phyloP scores from a whole-genome alignment of 2,113 vertebrate species.

The Phylloscopus trochiloides region DNA sequence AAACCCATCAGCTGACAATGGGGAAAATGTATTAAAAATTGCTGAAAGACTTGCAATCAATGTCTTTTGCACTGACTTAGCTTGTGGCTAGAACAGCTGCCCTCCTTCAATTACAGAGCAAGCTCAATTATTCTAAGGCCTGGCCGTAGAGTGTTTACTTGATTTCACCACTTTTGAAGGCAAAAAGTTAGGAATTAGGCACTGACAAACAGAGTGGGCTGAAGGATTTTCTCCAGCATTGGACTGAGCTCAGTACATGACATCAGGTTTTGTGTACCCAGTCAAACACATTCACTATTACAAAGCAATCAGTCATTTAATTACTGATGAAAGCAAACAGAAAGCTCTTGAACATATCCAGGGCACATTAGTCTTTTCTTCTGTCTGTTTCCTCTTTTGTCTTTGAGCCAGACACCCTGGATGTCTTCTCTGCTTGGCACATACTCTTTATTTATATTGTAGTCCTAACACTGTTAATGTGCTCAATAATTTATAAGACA shows the following conservation, averaged over 20 bases:
- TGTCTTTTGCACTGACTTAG: not conserved
- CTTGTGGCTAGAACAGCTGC: not conserved
- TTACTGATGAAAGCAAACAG: conserved; percentile 6
- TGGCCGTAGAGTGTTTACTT: not conserved
- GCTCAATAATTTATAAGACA: conserved; percentile 73
- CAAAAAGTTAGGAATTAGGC: not conserved
- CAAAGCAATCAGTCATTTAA: conserved; percentile 30
- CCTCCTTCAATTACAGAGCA: not conserved
- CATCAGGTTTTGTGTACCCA: not conserved
- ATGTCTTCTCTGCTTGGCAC: conserved; percentile 9
- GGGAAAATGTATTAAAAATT: not conserved
- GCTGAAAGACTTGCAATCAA: not conserved
- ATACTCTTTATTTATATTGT: conserved; percentile 42
- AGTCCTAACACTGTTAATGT: conserved; percentile 65
- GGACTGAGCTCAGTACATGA: not conserved
- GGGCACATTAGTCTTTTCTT: not conserved
- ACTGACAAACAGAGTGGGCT: not conserved
- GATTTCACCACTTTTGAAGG: not conserved
- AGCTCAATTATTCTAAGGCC: not conserved
- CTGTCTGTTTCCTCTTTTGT: not conserved
- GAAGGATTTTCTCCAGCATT: not conserved
- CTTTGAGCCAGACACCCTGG: conserved; percentile 31
- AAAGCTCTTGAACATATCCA: not conserved
- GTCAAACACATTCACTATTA: not conserved
- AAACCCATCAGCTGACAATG: not conserved